Evolutionary conservation across 2,113 vertebrate genomes (phyloP).

Genomic region (Menura novaehollandiae): DNA sequence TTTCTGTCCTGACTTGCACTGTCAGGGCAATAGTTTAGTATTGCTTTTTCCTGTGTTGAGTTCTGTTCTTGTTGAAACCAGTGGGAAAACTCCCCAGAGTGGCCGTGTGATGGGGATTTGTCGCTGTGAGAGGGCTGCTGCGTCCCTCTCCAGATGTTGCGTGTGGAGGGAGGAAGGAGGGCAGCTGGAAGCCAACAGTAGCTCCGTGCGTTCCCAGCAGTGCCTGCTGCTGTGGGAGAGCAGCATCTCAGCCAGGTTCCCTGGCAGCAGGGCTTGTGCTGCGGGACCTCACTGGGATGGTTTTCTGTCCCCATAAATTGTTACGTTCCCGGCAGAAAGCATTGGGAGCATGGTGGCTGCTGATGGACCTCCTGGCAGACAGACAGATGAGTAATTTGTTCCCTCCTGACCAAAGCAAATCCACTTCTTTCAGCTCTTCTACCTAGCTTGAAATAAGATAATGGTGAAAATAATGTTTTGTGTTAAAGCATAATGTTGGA

Average conservation of each 20-base stretch:
- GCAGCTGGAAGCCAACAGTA: background rate
- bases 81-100: background rate
- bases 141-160: background rate
- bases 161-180: background rate
- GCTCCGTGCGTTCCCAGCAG: background rate
- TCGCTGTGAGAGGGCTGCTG: background rate
- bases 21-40: background rate
- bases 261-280: background rate
- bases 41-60: background rate
- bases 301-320: background rate
- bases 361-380: background rate
- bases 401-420: background rate
- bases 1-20: background rate
- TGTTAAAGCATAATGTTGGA: background rate
- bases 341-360: rapidly evolving
- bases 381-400: background rate
- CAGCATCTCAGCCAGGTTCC: background rate
- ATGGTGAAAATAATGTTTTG: background rate
- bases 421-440: background rate
- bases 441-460: background rate
- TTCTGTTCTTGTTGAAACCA: background rate
- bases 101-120: background rate
- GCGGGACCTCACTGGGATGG: rapidly evolving
- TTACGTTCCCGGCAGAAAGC: background rate
- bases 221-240: background rate